These are phyloP conservation scores for Mythimna albipuncta DNA, from an alignment of 2,888 invertebrate genomes.

Conservation along the genomic window DNA sequence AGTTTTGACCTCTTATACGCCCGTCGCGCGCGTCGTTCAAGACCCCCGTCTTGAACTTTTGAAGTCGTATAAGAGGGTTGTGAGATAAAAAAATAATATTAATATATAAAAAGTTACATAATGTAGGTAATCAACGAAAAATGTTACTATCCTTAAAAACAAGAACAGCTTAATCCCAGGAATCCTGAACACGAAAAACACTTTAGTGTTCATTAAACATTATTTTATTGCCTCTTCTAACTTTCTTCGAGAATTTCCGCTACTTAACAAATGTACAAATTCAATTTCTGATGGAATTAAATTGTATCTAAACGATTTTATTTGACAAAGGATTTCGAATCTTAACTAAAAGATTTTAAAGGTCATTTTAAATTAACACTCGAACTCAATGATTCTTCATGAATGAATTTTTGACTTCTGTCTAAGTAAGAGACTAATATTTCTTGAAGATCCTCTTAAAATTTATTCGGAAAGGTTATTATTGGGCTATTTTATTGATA, in stretches of 20 bases:
- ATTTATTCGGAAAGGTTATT: conserved; percentile 15
- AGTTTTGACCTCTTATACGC: no score
- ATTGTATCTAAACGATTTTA: not conserved
- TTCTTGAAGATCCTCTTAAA: conserved; percentile 16
- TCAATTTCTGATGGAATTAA: conserved; percentile 21
- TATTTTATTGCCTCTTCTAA: conserved; percentile 15
- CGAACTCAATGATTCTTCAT: conserved; percentile 24
- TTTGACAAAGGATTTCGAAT: not conserved
- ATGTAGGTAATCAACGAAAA: no score
- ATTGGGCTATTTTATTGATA: conserved; percentile 5
- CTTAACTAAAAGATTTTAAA: fast-evolving
- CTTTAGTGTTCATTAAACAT: conserved; percentile 11
- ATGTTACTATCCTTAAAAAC: no score
- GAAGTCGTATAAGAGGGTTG: no score
- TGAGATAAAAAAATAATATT: no score
- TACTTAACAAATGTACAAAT: conserved; percentile 23
- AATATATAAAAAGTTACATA: no score
- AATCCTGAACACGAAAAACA: not conserved
- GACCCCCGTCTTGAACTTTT: no score
- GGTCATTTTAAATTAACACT: not conserved
- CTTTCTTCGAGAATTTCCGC: not conserved
- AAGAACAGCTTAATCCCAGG: no score
- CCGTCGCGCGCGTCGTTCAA: no score
- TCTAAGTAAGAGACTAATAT: conserved; percentile 10
- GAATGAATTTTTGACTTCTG: conserved; percentile 25